These are phyloP conservation scores for Polyergus mexicanus DNA, from an alignment of 1,140 invertebrate genomes.

Conservation along the genomic window DNA sequence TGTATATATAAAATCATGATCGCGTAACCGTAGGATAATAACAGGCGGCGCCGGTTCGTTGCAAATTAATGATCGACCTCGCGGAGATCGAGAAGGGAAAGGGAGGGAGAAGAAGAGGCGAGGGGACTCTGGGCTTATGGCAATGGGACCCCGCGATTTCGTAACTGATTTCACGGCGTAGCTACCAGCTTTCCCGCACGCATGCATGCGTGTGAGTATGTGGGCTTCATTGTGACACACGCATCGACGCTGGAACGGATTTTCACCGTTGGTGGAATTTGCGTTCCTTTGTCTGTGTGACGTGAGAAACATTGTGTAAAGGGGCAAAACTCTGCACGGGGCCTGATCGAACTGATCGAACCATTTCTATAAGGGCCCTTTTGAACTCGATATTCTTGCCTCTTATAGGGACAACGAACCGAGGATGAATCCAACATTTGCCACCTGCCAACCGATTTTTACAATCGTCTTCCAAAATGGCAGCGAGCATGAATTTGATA, in stretches of 20 bases:
- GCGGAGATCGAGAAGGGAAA: slow-evolving; percentile 21
- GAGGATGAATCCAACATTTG: slow-evolving; percentile 49
- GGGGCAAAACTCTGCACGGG: slow-evolving; percentile 69
- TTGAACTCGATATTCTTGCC: slow-evolving; percentile 71
- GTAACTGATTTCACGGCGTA: slow-evolving; percentile 83
- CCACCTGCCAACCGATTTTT: slow-evolving; percentile 69
- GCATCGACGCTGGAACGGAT: slow-evolving; percentile 66
- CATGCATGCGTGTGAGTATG: slow-evolving; percentile 28
- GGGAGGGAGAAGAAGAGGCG: neutral
- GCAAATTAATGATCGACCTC: slow-evolving; percentile 84
- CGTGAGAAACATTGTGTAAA: slow-evolving; percentile 83
- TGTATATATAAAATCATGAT: slow-evolving; percentile 70
- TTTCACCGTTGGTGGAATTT: slow-evolving; percentile 81
- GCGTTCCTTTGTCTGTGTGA: slow-evolving; percentile 80
- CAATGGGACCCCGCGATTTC: slow-evolving; percentile 81
- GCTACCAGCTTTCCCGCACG: slow-evolving; percentile 69
- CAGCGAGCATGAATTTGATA: slow-evolving; percentile 10
- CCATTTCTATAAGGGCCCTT: slow-evolving; percentile 49
- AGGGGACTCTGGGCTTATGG: slow-evolving; percentile 50
- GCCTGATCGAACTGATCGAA: slow-evolving; percentile 81
- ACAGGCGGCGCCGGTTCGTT: slow-evolving; percentile 82
- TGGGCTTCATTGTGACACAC: slow-evolving; percentile 44
- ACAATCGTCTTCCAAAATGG: slow-evolving; percentile 60
- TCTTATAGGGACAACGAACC: slow-evolving; percentile 49
- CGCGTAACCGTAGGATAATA: slow-evolving; percentile 82